phyloP scores from a whole-genome alignment of 2,113 vertebrate genomes.

The Caranx melampygus region DNA sequence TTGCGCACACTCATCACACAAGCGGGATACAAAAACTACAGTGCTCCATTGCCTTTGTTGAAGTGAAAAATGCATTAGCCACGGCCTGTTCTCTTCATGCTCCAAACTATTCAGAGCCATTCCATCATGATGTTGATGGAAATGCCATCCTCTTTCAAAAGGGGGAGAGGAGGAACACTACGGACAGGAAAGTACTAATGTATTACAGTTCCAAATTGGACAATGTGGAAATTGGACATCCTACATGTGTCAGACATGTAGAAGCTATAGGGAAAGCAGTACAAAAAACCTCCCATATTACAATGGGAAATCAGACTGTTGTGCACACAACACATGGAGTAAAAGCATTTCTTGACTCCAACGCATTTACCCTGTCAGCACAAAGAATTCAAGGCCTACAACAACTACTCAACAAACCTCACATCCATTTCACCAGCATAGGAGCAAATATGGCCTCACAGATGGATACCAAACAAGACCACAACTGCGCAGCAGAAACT shows the following conservation, averaged over 20 bases:
- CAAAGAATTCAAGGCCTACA: too few species aligned
- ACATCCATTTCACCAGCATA: not conserved
- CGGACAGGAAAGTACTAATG: not conserved
- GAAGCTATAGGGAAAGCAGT: not conserved
- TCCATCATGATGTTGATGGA: not conserved
- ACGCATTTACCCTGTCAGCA: too few species aligned
- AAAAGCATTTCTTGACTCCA: too few species aligned
- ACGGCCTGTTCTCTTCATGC: not conserved
- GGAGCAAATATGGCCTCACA: too few species aligned
- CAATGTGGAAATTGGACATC: too few species aligned
- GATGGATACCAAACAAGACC: too few species aligned
- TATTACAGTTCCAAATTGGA: too few species aligned
- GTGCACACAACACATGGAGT: not conserved
- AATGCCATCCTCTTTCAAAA: not conserved
- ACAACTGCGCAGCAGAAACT: too few species aligned
- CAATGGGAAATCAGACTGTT: too few species aligned
- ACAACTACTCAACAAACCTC: too few species aligned
- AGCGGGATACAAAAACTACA: not conserved
- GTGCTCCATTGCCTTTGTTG: not conserved
- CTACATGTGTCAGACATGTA: not conserved
- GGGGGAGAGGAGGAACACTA: not conserved
- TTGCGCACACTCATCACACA: not conserved
- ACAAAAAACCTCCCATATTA: not conserved
- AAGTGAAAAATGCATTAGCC: not conserved
- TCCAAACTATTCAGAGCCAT: not conserved